phyloP scores from a whole-genome alignment of 2,888 invertebrate species.

The Clivina fossor region DNA sequence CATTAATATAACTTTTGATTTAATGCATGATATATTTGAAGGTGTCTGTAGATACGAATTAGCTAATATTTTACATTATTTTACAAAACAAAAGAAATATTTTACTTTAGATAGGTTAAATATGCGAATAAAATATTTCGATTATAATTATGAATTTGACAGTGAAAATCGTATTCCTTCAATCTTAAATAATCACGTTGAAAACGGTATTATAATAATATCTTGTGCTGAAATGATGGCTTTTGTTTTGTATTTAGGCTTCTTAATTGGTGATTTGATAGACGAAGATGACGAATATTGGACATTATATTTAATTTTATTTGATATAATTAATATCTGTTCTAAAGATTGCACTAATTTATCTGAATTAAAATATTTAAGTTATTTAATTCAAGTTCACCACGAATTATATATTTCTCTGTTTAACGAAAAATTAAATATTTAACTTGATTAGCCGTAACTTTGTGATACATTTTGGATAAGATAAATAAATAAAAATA shows the following conservation, averaged over 20 bases:
- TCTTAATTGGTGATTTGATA: constrained; percentile 26
- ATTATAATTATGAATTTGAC: constrained; percentile 19
- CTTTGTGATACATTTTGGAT: no score
- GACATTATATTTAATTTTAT: constrained; percentile 17
- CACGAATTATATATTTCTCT: constrained; percentile 25
- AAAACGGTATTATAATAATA: constrained; percentile 20
- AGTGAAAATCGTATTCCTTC: constrained; percentile 27
- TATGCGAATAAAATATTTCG: constrained; percentile 30
- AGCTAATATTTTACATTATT: constrained; percentile 16
- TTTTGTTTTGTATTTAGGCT: constrained; percentile 29
- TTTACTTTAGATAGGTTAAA: constrained; percentile 20
- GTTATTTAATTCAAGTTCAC: constrained; percentile 28
- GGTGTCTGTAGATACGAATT: constrained; percentile 28
- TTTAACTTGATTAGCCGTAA: no score
- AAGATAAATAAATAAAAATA: no score
- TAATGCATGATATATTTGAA: constrained; percentile 30
- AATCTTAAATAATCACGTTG: constrained; percentile 4
- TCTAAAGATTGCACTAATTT: constrained; percentile 5
- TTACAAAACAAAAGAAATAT: constrained; percentile 13
- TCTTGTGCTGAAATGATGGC: constrained; percentile 30
- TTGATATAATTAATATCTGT: constrained; percentile 14
- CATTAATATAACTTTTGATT: constrained; percentile 22
- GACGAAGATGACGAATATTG: constrained; percentile 20
- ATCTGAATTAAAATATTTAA: constrained; percentile 15
- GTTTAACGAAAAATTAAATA: constrained; percentile 24